These are phyloP conservation scores for Echinops telfairi DNA, from an alignment of 2,113 vertebrate species.

Conservation along the genomic window DNA sequence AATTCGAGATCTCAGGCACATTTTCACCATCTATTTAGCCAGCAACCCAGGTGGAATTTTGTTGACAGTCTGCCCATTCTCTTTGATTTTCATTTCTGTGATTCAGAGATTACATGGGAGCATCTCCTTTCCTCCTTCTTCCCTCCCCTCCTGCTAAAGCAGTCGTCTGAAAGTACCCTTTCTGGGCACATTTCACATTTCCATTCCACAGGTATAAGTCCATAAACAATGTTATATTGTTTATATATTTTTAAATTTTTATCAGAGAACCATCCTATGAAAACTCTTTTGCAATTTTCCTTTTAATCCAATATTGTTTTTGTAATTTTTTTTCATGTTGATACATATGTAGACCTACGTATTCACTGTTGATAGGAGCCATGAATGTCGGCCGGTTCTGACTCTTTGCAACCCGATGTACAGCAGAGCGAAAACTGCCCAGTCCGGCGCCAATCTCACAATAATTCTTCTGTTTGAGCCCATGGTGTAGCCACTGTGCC, in stretches of 20 bases:
- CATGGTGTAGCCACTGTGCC: no score
- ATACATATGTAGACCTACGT: background rate
- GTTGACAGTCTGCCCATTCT: background rate
- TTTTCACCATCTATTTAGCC: background rate
- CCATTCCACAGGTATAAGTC: background rate
- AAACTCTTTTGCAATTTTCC: background rate
- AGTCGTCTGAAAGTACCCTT: background rate
- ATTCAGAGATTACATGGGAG: background rate
- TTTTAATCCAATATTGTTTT: background rate
- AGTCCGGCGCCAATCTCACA: no score
- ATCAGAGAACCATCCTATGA: background rate
- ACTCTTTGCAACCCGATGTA: no score
- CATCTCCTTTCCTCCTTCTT: background rate
- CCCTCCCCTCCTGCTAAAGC: background rate
- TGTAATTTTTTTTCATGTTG: background rate
- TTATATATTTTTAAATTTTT: background rate
- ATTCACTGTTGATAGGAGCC: no score
- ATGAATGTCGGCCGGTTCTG: no score
- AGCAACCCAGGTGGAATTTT: background rate
- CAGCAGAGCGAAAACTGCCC: no score
- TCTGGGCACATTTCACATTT: background rate
- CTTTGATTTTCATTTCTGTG: background rate
- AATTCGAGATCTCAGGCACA: background rate
- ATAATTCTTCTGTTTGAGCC: no score
- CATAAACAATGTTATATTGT: slow-evolving; percentile 14